Evolutionary conservation across 1,140 invertebrate genomes (phyloP).

Genomic region (Formica selysi): DNA sequence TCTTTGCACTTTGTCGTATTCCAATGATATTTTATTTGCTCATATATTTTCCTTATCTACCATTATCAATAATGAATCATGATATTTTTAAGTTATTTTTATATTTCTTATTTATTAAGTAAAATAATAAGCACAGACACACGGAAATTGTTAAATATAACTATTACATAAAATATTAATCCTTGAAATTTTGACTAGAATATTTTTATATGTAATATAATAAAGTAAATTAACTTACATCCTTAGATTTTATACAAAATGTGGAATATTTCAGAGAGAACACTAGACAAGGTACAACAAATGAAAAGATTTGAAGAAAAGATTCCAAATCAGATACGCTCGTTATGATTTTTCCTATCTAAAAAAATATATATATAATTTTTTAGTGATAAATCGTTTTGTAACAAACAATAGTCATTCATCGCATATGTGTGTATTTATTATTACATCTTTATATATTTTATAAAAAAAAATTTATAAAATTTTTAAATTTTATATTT

Average conservation of each 20-base stretch:
- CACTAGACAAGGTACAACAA: background rate
- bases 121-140: background rate
- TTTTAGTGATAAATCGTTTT: background rate
- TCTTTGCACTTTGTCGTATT: background rate
- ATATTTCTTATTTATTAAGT: conserved; percentile 25
- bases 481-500: too few relatives aligned
- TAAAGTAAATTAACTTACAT: background rate
- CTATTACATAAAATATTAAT: background rate
- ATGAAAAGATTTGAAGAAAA: conserved; percentile 18
- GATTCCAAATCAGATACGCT: background rate
- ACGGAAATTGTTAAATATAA: conserved; percentile 7
- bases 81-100: background rate
- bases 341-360: conserved; percentile 17
- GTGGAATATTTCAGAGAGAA: conserved; percentile 17
- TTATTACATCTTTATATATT: background rate
- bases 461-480: background rate
- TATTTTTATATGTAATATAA: conserved; percentile 5
- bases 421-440: background rate
- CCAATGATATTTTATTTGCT: background rate
- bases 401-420: background rate
- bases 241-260: conserved; percentile 25
- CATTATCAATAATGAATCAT: conserved; percentile 12
- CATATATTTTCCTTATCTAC: conserved; percentile 17
- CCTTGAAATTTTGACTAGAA: background rate
- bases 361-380: background rate